Percentiles rank a stretch among this genome's conserved stretches.
phyloP scores from a whole-genome alignment of 2,888 invertebrate genomes.

The Xestia ashworthii region DNA sequence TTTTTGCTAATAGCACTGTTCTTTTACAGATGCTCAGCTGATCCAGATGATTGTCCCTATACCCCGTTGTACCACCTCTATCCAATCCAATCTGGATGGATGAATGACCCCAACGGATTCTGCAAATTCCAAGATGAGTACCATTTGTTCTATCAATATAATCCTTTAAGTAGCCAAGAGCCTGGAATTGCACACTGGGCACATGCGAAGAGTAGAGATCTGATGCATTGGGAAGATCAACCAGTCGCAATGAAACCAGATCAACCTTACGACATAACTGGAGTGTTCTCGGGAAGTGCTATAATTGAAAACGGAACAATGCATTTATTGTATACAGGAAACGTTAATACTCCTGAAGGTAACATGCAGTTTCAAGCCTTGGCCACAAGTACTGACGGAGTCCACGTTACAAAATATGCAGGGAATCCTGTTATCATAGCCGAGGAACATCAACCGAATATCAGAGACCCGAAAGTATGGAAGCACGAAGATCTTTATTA shows the following conservation, averaged over 20 bases:
- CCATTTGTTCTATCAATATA: constrained; percentile 89
- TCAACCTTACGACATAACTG: constrained; percentile 77
- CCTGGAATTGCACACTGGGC: constrained; percentile 88
- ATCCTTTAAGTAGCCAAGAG: constrained; percentile 79
- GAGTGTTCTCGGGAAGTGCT: constrained; percentile 88
- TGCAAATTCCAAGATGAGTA: constrained; percentile 79
- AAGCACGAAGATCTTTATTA: constrained; percentile 80
- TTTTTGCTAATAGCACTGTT: constrained; percentile 67
- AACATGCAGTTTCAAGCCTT: constrained; percentile 80
- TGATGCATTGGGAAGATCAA: constrained; percentile 86
- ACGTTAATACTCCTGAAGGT: constrained; percentile 75
- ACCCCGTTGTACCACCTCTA: constrained; percentile 81
- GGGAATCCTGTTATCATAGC: constrained; percentile 81
- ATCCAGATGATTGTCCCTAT: constrained; percentile 66
- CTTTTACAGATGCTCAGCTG: constrained; percentile 61
- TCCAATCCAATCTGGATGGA: constrained; percentile 83
- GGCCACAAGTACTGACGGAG: constrained; percentile 81
- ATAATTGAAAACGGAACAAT: constrained; percentile 79
- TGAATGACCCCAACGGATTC: constrained; percentile 91
- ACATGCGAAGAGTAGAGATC: constrained; percentile 85
- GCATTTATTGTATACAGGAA: constrained; percentile 84
- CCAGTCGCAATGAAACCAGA: constrained; percentile 87
- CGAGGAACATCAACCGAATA: constrained; percentile 78
- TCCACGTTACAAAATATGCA: constrained; percentile 76
- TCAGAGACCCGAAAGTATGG: constrained; percentile 89